Conservation (phyloP, 2,113 vertebrate species). For the Pholis gunnellus region DNA sequence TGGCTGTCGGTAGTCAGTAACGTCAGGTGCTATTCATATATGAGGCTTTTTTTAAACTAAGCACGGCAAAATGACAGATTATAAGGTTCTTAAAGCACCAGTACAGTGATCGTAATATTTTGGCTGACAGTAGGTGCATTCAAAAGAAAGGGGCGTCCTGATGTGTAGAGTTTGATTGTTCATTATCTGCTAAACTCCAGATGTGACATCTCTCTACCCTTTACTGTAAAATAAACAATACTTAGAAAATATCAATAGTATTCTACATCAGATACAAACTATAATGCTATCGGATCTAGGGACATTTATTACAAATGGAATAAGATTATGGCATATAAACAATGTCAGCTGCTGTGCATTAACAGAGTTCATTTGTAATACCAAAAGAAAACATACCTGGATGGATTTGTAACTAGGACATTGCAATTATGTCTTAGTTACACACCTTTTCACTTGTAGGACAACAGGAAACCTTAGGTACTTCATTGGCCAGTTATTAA, state of each 20-base stretch:
- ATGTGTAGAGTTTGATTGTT: not conserved
- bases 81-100: not conserved
- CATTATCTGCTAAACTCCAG: not conserved
- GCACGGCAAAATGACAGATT: not conserved
- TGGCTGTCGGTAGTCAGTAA: conserved; percentile 3
- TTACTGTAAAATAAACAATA: conserved; percentile 3
- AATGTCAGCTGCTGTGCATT: too few relatives aligned
- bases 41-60: conserved; percentile 2
- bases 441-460: not conserved
- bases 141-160: not conserved
- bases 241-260: not conserved
- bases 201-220: conserved; percentile 7
- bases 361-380: not conserved
- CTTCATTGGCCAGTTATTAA: not conserved
- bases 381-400: not conserved
- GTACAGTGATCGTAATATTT: not conserved
- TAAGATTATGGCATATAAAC: not conserved
- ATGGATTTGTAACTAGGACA: not conserved
- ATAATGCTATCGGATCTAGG: not conserved
- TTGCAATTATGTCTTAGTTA: not conserved
- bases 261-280: not conserved
- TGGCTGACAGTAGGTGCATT: not conserved
- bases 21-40: not conserved
- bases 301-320: not conserved
- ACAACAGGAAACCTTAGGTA: not conserved